phyloP scores from a whole-genome alignment of 2,797 vertebrate species.

The Nannoperca obscura region DNA sequence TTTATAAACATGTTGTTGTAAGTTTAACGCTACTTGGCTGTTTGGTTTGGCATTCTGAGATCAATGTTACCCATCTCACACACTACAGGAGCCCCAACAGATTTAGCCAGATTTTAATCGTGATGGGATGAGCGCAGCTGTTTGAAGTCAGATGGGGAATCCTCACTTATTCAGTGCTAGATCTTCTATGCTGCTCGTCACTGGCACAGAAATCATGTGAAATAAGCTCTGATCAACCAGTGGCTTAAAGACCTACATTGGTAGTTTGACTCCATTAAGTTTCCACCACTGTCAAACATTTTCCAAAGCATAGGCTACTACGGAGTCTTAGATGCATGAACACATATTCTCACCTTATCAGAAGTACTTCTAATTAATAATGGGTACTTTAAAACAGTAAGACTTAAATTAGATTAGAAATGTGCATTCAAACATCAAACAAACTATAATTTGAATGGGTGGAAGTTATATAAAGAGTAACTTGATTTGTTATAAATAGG shows the following conservation, averaged over 20 bases:
- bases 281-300: background rate
- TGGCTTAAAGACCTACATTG: slow-evolving; percentile 20
- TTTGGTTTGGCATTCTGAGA: slow-evolving; percentile 17
- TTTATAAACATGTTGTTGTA: background rate
- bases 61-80: slow-evolving; percentile 14
- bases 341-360: background rate
- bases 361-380: background rate
- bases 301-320: background rate
- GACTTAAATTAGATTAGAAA: background rate
- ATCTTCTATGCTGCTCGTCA: slow-evolving; percentile 28
- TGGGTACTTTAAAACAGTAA: background rate
- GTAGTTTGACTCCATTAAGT: background rate
- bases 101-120: slow-evolving; percentile 32
- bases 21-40: background rate
- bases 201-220: slow-evolving; percentile 10
- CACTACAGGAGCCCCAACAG: slow-evolving; percentile 10
- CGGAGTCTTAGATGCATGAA: background rate
- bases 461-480: background rate
- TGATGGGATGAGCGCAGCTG: slow-evolving; percentile 31
- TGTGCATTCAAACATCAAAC: background rate
- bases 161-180: slow-evolving; percentile 23
- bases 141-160: slow-evolving; percentile 46
- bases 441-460: background rate
- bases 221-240: slow-evolving; percentile 31
- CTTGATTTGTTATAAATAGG: background rate